phyloP scores from a whole-genome alignment of 2,797 vertebrate species.

The Ataeniobius toweri region DNA sequence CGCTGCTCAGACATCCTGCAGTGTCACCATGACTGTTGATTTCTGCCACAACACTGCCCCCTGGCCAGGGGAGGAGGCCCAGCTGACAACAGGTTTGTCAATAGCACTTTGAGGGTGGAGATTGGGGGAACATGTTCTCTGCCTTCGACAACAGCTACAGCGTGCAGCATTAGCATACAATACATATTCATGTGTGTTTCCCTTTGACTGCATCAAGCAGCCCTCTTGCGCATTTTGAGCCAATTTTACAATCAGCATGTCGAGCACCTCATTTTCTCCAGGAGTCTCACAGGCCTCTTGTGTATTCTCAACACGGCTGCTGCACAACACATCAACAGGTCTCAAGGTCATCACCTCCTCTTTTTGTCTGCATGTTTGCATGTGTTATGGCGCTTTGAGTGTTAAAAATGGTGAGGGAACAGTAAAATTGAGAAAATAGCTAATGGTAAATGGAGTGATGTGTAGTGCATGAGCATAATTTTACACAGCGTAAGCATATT shows the following conservation, averaged over 20 bases:
- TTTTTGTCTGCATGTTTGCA: constrained; percentile 27
- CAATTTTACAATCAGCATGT: constrained; percentile 64
- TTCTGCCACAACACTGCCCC: constrained; percentile 61
- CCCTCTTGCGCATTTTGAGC: constrained; percentile 60
- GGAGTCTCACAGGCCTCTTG: constrained; percentile 60
- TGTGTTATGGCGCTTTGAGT: constrained; percentile 15
- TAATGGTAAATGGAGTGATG: neutral
- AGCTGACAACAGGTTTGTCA: constrained; percentile 60
- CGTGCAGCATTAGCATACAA: constrained; percentile 70
- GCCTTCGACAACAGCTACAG: constrained; percentile 67
- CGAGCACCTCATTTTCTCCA: constrained; percentile 49
- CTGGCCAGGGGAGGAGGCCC: constrained; percentile 44
- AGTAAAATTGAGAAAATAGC: constrained; percentile 19
- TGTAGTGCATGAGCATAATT: constrained; percentile 6
- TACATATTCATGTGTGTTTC: constrained; percentile 77
- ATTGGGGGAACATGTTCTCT: constrained; percentile 60
- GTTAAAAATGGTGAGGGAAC: constrained; percentile 22
- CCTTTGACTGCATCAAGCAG: constrained; percentile 49
- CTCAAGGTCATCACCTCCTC: constrained; percentile 69
- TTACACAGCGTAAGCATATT: neutral
- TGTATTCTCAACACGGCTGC: constrained; percentile 55
- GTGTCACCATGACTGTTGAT: constrained; percentile 77
- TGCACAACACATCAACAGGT: constrained; percentile 71
- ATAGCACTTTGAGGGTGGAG: constrained; percentile 51
- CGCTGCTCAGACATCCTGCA: constrained; percentile 20